Conservation (phyloP, 2,888 invertebrate species). For the Calameuta idolon region DNA sequence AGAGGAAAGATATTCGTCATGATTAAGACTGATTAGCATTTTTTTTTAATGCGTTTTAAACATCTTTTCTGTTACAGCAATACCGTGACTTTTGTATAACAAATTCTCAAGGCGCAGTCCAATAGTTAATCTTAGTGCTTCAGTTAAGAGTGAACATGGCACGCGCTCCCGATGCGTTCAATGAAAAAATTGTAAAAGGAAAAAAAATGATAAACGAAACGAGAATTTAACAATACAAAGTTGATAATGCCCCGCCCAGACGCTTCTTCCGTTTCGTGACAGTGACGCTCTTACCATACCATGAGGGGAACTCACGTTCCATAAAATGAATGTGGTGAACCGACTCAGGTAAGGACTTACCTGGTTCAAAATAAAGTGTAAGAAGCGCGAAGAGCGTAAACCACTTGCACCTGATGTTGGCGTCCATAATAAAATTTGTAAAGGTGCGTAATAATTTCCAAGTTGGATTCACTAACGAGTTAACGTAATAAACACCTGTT, state of each 20-base stretch:
- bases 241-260: neutral
- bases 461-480: conserved; percentile 15
- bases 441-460: neutral
- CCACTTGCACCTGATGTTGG: conserved; percentile 14
- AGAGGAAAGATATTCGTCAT: neutral
- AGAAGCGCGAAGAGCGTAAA: conserved; percentile 39
- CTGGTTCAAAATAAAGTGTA: conserved; percentile 37
- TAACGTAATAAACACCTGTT: conserved; percentile 5
- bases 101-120: neutral
- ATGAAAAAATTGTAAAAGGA: neutral
- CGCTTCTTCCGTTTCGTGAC: conserved; percentile 8
- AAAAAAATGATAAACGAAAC: neutral
- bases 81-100: neutral
- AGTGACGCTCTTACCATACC: neutral
- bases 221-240: neutral
- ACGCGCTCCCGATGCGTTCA: neutral
- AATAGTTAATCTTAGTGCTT: neutral
- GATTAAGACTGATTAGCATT: neutral
- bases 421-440: conserved; percentile 34
- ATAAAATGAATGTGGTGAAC: conserved; percentile 13
- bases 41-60: neutral
- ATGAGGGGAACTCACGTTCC: neutral
- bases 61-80: neutral
- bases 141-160: neutral
- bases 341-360: conserved; percentile 30